phyloP scores from a whole-genome alignment of 2,888 invertebrate species.

The Neelides folsomi region DNA sequence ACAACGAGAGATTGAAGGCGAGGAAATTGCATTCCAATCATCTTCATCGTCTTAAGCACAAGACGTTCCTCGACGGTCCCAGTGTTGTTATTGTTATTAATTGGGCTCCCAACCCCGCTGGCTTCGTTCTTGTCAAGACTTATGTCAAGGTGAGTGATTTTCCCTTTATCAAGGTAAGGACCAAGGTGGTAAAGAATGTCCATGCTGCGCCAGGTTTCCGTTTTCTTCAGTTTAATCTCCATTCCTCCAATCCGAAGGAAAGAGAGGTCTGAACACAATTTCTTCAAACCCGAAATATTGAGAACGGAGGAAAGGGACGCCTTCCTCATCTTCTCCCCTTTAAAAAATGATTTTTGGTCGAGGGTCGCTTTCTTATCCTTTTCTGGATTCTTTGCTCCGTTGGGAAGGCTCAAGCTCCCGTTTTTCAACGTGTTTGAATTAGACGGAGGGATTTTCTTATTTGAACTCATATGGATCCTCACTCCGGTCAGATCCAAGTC shows the following conservation, averaged over 20 bases:
- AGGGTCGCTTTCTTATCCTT: slow-evolving; percentile 8
- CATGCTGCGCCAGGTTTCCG: slow-evolving; percentile 20
- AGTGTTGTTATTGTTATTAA: slow-evolving; percentile 6
- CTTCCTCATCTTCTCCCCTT: no score
- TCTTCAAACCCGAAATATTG: slow-evolving; percentile 4
- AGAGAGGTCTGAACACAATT: slow-evolving; percentile 22
- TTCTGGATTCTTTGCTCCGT: slow-evolving; percentile 6
- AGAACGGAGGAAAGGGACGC: no score
- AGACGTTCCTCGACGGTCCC: slow-evolving; percentile 22
- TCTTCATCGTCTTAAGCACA: slow-evolving; percentile 23
- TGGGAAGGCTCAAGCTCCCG: neutral
- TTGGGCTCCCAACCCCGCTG: slow-evolving; percentile 6
- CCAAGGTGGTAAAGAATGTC: slow-evolving; percentile 22
- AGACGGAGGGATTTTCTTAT: neutral
- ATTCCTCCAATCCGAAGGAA: slow-evolving; percentile 30
- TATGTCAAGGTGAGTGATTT: slow-evolving; percentile 29
- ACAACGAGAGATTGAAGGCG: slow-evolving; percentile 25
- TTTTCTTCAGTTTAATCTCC: slow-evolving; percentile 23
- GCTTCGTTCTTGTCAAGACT: slow-evolving; percentile 26
- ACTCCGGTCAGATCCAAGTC: slow-evolving; percentile 45
- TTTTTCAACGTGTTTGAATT: neutral
- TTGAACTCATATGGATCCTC: slow-evolving; percentile 40
- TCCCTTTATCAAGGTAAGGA: slow-evolving; percentile 21
- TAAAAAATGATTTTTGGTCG: neutral
- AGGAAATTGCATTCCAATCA: slow-evolving; percentile 23